Conservation (phyloP, 2,797 vertebrate species). For the Pyrocephalus nanus region DNA sequence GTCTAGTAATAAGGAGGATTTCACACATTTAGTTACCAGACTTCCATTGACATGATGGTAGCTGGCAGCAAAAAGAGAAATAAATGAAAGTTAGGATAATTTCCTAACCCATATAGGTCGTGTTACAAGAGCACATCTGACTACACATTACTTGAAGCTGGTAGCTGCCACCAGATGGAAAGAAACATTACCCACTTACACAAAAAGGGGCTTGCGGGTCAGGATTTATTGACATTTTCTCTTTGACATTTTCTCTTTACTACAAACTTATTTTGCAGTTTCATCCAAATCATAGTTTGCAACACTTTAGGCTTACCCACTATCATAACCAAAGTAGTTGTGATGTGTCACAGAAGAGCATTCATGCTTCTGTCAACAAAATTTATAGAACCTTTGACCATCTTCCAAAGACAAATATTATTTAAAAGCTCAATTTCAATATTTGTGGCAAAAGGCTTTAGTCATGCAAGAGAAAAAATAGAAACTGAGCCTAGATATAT, state of each 20-base stretch:
- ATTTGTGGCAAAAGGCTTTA: neutral
- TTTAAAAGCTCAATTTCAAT: neutral
- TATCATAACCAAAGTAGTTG: neutral
- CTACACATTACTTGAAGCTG: neutral
- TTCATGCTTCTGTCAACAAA: neutral
- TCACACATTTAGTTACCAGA: neutral
- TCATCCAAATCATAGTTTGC: neutral
- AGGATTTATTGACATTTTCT: neutral
- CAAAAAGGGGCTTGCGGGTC: neutral
- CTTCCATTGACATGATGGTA: neutral
- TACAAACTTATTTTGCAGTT: neutral
- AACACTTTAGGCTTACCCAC: neutral
- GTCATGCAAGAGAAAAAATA: neutral
- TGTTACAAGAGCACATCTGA: neutral
- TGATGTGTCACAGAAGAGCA: neutral
- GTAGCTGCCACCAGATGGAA: neutral
- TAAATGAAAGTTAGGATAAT: neutral
- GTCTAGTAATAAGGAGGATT: neutral
- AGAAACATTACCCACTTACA: neutral
- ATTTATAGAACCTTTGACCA: neutral
- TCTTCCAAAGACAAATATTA: neutral
- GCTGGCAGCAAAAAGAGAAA: neutral
- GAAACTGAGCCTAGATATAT: neutral
- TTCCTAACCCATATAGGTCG: neutral
- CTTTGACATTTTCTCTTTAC: neutral